Conservation (phyloP, 2,888 invertebrate genomes). For the Agonopterix alstromeriana region DNA sequence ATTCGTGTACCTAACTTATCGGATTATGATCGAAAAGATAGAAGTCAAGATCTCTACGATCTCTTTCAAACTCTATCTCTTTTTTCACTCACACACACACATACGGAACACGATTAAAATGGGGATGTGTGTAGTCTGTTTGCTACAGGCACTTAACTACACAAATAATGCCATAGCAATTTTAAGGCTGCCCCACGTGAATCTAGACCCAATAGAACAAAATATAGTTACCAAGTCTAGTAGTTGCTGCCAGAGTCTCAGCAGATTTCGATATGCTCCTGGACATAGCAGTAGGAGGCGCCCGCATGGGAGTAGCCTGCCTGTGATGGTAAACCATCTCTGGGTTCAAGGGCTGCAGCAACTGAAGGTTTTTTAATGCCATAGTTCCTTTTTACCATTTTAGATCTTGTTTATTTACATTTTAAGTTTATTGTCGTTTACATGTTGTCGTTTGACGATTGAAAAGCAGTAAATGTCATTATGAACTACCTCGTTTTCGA, state of each 20-base stretch:
- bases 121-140: no score
- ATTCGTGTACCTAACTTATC: no score
- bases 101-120: no score
- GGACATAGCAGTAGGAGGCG: conserved; percentile 51
- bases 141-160: no score
- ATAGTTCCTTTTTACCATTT: conserved; percentile 24
- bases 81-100: no score
- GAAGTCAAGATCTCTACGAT: no score
- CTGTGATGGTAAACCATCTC: conserved; percentile 53
- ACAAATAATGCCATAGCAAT: no score
- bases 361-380: conserved; percentile 61
- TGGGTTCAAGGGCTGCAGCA: conserved; percentile 49
- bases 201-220: neutral
- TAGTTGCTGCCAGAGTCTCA: conserved; percentile 51
- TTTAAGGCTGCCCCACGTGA: no score
- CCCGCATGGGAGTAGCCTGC: conserved; percentile 57
- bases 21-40: no score
- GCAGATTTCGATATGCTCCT: conserved; percentile 61
- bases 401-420: neutral
- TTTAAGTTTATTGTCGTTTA: neutral
- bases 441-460: neutral
- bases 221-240: conserved; percentile 37
- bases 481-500: conserved; percentile 1
- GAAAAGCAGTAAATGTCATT: neutral
- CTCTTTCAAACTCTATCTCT: no score